Base-by-base conservation (phyloP, 2,797 vertebrate species). In the Macropus fuliginosus region DNA sequence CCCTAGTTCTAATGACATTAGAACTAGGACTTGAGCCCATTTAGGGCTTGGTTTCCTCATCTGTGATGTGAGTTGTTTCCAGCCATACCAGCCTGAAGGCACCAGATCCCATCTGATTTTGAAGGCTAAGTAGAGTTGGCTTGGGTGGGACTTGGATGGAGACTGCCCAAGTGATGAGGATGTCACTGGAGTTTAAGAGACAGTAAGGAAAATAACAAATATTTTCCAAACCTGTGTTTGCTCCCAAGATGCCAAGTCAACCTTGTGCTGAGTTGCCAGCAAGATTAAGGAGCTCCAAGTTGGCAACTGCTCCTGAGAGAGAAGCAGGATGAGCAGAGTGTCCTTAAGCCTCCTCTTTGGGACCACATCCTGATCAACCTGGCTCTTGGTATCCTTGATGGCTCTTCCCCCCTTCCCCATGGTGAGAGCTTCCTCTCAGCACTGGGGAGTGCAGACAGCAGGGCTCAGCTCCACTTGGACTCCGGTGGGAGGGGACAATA, bases 361-460 rank as follows among this genome's bases (percentile, higher is more conserved):
- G 54, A 55, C 34, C 31, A 54, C 11, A 1, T 91, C 74, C 90
- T 34, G 90, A 55, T 91, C 54, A 87, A 50, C 10, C 40, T 81
- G 74, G 74, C 74, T 46, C 74, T n/a, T 18, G 14, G 62, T 27
- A 10, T 87, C 74, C 40, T 87, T 46, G 21, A 87, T 28, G 74
- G 24, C 40, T 50, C 74, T 10, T 87, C 40, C 74, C 40, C 21
- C 74, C 74, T 87, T 87, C 74, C 90, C 55, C 90, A 54, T 55
- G 10, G 52, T 31, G 31, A 0, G 0, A 91, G 94, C 62, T 94
- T 0, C 1, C 96, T 96, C 54, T 81, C 93, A 57, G 95, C 56
- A 81, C 91, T 92, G 97, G 98, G 97, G 97, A 87, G 74, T 28
- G 74, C 74, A 87, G 74, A 87, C 74, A 87, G 98, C 55, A 14